Evolutionary conservation across 1,140 invertebrate species (phyloP).

Genomic region (Temnothorax longispinosus): DNA sequence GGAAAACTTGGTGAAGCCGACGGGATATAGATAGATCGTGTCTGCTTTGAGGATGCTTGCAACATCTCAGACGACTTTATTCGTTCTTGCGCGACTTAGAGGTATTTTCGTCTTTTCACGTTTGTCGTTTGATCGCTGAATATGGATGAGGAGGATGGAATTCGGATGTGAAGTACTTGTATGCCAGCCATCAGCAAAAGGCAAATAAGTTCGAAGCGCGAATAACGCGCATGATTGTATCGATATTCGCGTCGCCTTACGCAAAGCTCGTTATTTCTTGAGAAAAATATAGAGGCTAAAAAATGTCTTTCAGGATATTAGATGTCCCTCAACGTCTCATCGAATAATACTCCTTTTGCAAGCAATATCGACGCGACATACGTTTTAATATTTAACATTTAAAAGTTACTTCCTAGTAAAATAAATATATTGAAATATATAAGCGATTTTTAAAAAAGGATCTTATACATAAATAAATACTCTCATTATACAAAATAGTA

Average conservation of each 20-base stretch:
- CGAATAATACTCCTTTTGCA: neutral
- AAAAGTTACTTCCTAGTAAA: neutral
- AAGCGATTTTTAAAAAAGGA: neutral
- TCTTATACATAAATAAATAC: neutral
- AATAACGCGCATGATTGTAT: constrained; percentile 48
- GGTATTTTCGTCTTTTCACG: constrained; percentile 38
- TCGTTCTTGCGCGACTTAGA: constrained; percentile 33
- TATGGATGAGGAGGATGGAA: constrained; percentile 33
- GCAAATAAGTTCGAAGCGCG: constrained; percentile 53
- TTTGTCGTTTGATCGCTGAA: constrained; percentile 54
- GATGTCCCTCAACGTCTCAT: neutral
- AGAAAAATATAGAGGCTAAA: neutral
- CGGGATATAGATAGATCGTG: constrained; percentile 27
- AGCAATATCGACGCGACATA: neutral
- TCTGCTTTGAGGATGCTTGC: constrained; percentile 46
- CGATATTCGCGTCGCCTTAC: constrained; percentile 24
- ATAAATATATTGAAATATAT: neutral
- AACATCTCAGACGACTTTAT: constrained; percentile 43
- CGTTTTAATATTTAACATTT: constrained; percentile 1
- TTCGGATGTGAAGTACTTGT: constrained; percentile 7
- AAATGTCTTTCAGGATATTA: neutral
- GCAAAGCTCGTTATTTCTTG: constrained; percentile 18
- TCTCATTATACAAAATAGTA: neutral
- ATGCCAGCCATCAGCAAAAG: constrained; percentile 27
- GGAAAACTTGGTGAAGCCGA: constrained; percentile 7